phyloP scores from a whole-genome alignment of 2,113 vertebrate species.

The Oenanthe melanoleuca region DNA sequence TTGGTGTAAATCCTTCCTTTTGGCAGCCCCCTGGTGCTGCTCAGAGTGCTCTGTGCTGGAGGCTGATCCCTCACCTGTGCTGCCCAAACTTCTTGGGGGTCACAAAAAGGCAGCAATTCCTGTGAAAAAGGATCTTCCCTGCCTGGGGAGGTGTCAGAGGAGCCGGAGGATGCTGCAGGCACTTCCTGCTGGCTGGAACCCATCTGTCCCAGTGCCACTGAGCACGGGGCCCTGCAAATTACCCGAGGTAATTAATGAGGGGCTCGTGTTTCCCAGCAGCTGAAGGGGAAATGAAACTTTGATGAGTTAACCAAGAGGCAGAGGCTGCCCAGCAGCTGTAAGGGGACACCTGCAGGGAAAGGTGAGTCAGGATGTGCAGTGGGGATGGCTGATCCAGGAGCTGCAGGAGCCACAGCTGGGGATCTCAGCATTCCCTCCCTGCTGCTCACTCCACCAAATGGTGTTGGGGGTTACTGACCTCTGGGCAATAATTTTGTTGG shows the following conservation, averaged over 20 bases:
- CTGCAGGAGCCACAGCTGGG: neutral
- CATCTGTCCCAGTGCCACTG: neutral
- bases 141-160: neutral
- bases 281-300: conserved; percentile 48
- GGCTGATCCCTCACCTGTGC: rapidly evolving
- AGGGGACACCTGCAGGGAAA: conserved; percentile 28
- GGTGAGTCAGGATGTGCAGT: neutral
- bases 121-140: rapidly evolving
- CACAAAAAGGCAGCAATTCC: neutral
- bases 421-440: neutral
- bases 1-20: neutral
- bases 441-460: neutral
- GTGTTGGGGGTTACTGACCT: too few species aligned
- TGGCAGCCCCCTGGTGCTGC: neutral
- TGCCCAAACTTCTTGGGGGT: neutral
- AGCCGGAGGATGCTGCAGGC: neutral
- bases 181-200: neutral
- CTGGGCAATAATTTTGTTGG: too few species aligned
- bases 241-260: neutral
- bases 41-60: rapidly evolving
- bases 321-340: neutral
- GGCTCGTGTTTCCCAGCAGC: conserved; percentile 15
- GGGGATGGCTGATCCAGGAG: neutral
- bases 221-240: neutral
- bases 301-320: conserved; percentile 36